These are phyloP conservation scores for Apodemus speciosus DNA, from an alignment of 2,113 vertebrate species.

Conservation along the genomic window DNA sequence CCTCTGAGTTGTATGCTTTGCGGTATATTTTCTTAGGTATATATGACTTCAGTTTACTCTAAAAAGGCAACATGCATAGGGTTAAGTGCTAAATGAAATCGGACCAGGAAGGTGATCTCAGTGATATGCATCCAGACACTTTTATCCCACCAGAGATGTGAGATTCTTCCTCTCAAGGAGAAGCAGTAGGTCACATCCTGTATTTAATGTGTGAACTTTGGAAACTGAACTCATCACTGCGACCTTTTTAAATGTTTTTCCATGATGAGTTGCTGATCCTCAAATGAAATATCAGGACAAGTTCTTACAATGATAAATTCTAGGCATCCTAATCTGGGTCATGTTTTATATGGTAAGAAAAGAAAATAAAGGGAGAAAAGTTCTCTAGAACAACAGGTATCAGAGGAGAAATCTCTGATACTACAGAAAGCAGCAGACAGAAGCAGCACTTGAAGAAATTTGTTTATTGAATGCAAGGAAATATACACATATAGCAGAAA, in stretches of 20 bases:
- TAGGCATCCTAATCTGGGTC: not conserved
- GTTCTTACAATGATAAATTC: not conserved
- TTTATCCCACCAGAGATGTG: accelerated
- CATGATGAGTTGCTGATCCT: too few relatives aligned
- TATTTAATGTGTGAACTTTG: not conserved
- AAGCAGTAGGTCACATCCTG: not conserved
- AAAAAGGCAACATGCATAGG: not conserved
- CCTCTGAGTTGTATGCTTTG: not conserved
- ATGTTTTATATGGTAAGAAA: not conserved
- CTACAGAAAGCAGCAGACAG: not conserved
- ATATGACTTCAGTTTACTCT: not conserved
- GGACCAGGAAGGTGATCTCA: not conserved
- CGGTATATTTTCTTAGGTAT: not conserved
- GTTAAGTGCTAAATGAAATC: not conserved
- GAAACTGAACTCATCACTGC: not conserved
- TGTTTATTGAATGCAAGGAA: not conserved
- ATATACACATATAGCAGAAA: not conserved
- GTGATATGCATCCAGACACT: not conserved
- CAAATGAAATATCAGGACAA: not conserved
- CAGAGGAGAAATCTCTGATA: not conserved
- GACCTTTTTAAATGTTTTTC: not conserved
- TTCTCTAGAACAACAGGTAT: not conserved
- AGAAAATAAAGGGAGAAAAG: not conserved
- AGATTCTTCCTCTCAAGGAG: not conserved
- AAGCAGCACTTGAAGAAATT: not conserved